Evolutionary conservation across 2,113 vertebrate genomes (phyloP).

Genomic region (Psammodynastes pulverulentus): DNA sequence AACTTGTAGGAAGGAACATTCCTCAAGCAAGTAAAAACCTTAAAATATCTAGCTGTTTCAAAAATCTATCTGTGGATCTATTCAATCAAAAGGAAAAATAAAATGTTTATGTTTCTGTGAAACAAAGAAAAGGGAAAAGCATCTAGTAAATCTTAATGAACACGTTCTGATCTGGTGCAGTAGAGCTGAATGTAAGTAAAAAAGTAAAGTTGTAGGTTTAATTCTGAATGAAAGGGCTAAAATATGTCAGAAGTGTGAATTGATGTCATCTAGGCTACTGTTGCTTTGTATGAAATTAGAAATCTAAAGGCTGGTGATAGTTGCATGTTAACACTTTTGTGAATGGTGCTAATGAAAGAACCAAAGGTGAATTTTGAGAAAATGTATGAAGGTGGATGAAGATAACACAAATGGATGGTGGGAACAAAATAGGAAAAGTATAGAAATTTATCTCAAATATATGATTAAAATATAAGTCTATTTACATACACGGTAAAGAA

Average conservation of each 20-base stretch:
- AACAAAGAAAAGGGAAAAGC: neutral
- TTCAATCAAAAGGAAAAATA: neutral
- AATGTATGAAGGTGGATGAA: neutral
- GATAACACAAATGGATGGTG: neutral
- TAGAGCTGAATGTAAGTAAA: neutral
- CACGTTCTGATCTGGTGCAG: neutral
- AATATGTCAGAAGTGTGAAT: neutral
- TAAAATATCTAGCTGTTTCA: neutral
- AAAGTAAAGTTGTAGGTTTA: neutral
- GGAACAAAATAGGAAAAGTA: neutral
- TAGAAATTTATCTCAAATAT: neutral
- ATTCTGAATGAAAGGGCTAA: neutral
- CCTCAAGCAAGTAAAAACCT: neutral
- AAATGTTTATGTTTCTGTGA: neutral
- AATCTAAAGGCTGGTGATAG: neutral
- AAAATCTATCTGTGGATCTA: neutral
- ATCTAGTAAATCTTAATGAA: neutral
- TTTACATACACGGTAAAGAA: neutral
- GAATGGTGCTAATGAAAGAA: neutral
- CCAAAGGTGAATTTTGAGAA: neutral
- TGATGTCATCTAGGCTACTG: neutral
- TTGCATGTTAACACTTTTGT: neutral
- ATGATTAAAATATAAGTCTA: neutral
- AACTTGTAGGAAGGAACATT: neutral
- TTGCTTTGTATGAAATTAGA: neutral